These are phyloP conservation scores for Drosophila saltans DNA, from an alignment of 1,140 invertebrate species.

Conservation along the genomic window DNA sequence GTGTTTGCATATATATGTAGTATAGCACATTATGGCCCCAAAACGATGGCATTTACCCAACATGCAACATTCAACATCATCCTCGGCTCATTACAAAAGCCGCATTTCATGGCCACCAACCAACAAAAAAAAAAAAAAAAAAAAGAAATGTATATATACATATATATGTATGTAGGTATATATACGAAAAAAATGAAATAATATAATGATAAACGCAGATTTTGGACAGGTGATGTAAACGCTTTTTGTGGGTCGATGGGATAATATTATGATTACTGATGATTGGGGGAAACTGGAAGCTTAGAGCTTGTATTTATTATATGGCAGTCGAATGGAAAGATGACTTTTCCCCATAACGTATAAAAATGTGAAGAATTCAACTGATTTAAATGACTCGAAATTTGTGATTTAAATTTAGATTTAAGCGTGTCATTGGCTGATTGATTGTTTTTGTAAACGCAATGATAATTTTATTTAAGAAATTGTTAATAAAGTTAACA, in stretches of 20 bases:
- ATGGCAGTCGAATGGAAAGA: no score
- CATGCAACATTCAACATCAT: slow-evolving; percentile 55
- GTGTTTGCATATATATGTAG: no score
- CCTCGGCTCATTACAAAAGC: slow-evolving; percentile 71
- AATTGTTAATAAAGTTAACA: no score
- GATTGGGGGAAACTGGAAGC: neutral
- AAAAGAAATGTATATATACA: no score
- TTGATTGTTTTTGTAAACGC: neutral
- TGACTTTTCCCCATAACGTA: no score
- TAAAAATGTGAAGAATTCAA: slow-evolving; percentile 1
- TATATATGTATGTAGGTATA: no score
- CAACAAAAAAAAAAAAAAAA: neutral
- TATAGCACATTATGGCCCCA: no score
- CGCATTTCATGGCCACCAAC: slow-evolving; percentile 44
- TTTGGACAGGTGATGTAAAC: slow-evolving; percentile 13
- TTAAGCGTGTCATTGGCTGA: neutral
- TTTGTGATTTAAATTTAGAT: neutral
- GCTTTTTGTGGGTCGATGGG: neutral
- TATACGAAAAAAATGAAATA: neutral
- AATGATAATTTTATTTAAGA: neutral
- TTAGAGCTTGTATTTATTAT: no score
- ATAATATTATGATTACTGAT: slow-evolving; percentile 4
- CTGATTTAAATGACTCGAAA: neutral
- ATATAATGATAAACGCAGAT: slow-evolving; percentile 47
- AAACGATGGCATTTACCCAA: slow-evolving; percentile 39